Conservation (phyloP, 2,888 invertebrate genomes). For the Eudemis profundana region DNA sequence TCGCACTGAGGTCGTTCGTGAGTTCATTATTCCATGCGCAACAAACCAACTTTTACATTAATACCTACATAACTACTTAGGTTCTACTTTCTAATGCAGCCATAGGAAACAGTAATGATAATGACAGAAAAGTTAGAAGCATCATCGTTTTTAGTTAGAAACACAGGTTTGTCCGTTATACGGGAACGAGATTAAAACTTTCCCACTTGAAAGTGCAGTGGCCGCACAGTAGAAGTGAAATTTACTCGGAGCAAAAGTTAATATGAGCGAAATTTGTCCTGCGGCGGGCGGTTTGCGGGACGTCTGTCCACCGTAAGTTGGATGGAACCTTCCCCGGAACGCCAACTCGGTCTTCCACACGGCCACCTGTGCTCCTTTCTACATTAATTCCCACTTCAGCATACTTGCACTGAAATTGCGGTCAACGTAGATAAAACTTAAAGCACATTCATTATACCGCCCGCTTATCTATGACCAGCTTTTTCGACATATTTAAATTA, state of each 20-base stretch:
- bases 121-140: conserved; percentile 34
- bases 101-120: conserved; percentile 19
- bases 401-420: conserved; percentile 46
- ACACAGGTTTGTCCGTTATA: conserved; percentile 58
- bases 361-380: conserved; percentile 63
- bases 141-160: conserved; percentile 48
- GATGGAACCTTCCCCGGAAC: conserved; percentile 60
- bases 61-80: neutral
- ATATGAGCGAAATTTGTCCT: conserved; percentile 82
- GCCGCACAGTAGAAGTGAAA: conserved; percentile 76
- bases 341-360: conserved; percentile 57
- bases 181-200: conserved; percentile 79
- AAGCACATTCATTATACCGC: conserved; percentile 35
- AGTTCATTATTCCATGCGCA: neutral
- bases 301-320: conserved; percentile 63
- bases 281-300: conserved; percentile 71
- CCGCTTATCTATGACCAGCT: conserved; percentile 47
- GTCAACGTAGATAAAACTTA: conserved; percentile 48
- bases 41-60: conserved; percentile 5
- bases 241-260: conserved; percentile 81
- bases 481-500: conserved; percentile 55
- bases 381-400: conserved; percentile 50
- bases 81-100: neutral
- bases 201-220: conserved; percentile 78
- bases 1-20: too few species aligned